These are phyloP conservation scores for Dicerorhinus sumatrensis DNA, from an alignment of 2,113 vertebrate genomes.

Conservation along the genomic window DNA sequence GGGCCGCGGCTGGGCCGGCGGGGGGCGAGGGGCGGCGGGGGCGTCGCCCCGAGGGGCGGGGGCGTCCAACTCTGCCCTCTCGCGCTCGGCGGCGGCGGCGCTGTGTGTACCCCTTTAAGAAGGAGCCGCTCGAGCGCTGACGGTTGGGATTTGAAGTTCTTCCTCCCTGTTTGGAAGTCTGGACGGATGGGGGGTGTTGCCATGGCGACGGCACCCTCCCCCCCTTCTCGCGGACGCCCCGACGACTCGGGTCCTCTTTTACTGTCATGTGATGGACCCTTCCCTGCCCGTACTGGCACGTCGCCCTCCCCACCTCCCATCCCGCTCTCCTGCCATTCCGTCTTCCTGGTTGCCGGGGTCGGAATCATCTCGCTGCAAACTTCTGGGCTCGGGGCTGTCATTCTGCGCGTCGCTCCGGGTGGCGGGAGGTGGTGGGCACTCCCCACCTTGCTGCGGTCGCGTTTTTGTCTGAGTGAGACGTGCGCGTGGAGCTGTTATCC, in stretches of 20 bases:
- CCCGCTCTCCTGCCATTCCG: background rate
- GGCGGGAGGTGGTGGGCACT: background rate
- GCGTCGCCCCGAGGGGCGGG: constrained; percentile 74
- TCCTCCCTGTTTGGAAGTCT: constrained; percentile 82
- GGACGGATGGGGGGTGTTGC: constrained; percentile 76
- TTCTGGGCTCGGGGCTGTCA: constrained; percentile 51
- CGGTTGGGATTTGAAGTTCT: constrained; percentile 91
- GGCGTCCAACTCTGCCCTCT: constrained; percentile 73
- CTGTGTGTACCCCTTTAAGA: constrained; percentile 87
- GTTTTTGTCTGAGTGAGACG: background rate
- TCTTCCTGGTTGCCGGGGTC: background rate
- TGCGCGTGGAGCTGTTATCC: background rate
- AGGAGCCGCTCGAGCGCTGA: constrained; percentile 87
- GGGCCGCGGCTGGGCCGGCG: background rate
- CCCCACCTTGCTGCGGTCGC: background rate
- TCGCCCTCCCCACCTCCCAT: background rate
- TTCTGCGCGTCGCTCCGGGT: background rate
- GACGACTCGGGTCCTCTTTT: constrained; percentile 54
- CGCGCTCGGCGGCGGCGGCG: constrained; percentile 57
- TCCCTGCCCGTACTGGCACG: background rate
- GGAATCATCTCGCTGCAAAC: constrained; percentile 59
- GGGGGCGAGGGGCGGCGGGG: constrained; percentile 61
- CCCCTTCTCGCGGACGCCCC: constrained; percentile 3
- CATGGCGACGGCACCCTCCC: constrained; percentile 61
- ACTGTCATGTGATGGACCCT: constrained; percentile 71